Percentiles rank a stretch among this genome's conserved stretches.
phyloP scores from a whole-genome alignment of 1,140 invertebrate genomes.

The Pogonomyrmex californicus region DNA sequence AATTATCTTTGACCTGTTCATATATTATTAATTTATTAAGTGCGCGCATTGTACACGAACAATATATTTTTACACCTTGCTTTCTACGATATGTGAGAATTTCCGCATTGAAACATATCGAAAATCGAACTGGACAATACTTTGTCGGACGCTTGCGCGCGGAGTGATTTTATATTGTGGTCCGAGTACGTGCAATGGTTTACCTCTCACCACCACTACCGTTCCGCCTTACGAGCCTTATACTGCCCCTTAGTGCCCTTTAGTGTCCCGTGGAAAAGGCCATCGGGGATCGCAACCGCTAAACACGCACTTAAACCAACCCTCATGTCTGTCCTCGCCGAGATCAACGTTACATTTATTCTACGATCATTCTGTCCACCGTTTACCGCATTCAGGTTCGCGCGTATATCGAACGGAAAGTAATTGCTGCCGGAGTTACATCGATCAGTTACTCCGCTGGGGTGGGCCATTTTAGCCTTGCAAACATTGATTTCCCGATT shows the following conservation, averaged over 20 bases:
- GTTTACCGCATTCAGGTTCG: constrained; percentile 58
- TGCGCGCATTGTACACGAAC: neutral
- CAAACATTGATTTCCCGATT: constrained; percentile 1
- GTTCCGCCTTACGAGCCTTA: constrained; percentile 70
- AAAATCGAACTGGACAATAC: constrained; percentile 55
- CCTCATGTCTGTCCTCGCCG: constrained; percentile 66
- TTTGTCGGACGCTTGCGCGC: constrained; percentile 61
- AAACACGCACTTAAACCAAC: constrained; percentile 79
- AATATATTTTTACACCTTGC: neutral
- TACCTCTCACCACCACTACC: constrained; percentile 60
- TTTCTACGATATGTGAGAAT: neutral
- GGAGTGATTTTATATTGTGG: constrained; percentile 73
- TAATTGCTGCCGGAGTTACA: constrained; percentile 31
- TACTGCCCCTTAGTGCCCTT: constrained; percentile 73
- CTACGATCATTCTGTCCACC: constrained; percentile 67
- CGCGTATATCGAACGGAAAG: constrained; percentile 56
- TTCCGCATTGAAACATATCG: neutral
- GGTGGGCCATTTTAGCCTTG: neutral
- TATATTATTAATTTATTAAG: neutral
- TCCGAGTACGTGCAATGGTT: constrained; percentile 56
- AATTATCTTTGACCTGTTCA: neutral
- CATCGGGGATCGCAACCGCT: constrained; percentile 77
- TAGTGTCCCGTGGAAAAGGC: constrained; percentile 74
- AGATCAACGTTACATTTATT: constrained; percentile 75
- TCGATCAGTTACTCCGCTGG: constrained; percentile 11